Evolutionary conservation across 64 coral and sea anemone genomes (phyloP), one percentile per base, ranked within the genome.

Genomic region (Hydrozoanthus tunicans): DNA sequence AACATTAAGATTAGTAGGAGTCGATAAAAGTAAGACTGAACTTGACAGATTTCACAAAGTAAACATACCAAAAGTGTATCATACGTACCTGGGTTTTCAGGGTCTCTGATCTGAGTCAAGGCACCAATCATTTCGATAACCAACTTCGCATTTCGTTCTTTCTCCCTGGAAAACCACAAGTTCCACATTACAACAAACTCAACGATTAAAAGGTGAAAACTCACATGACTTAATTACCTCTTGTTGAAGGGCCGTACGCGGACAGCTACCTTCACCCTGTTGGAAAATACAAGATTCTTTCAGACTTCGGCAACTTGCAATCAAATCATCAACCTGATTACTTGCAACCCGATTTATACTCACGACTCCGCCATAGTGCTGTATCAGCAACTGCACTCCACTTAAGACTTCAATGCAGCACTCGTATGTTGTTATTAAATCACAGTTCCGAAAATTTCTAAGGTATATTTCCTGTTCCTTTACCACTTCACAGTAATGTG

Each of bases 211-310:
- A 57, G 59, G 59, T 56, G 57, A 51, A 3, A 52, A 64, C 64
- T n/a, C 20, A 89, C n/a, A 64, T 73, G 8, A 3, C 67, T 67
- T 23, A 90, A 32, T 84, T 94, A 99, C 97, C 97, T 96, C 73
- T 92, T 91, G 77, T 99, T 99, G 92, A 99, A 99, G 56, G 97
- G 97, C 56, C 97, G 92, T 58, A 99, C 97, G 15, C 97, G 94
- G 5, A 99, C 97, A 58, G 97, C 97, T 1, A 99, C 97, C 86
- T 99, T 99, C 73, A 97, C 95, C 90, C 95, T 97, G 13, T 14
- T 65, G 88, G 6, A 56, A 23, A 57, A 59, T 32, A 57, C 51
- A 73, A 74, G 7, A 25, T 13, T 72, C 53, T 51, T 24, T 59
- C 84, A 75, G 56, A 55, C 9, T 23, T 74, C 73, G 56, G 26